These are phyloP conservation scores for Eubasilissa regina DNA, from an alignment of 1,140 invertebrate genomes.

Conservation along the genomic window DNA sequence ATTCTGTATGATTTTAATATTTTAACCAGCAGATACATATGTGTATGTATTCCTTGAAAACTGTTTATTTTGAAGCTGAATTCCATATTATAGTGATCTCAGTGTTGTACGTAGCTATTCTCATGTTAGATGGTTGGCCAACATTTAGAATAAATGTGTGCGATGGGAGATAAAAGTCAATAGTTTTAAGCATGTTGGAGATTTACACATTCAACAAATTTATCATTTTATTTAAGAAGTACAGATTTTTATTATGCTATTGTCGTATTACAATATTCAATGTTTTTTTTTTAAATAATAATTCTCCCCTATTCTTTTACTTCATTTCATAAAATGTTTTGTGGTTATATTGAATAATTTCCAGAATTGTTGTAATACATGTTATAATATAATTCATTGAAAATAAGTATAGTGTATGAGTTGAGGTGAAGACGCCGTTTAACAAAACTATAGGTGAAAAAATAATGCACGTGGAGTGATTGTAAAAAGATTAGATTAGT, in stretches of 20 bases:
- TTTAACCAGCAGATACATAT: too few relatives aligned
- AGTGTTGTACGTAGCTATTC: constrained; percentile 53
- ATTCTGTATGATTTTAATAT: background rate
- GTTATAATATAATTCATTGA: background rate
- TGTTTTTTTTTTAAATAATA: background rate
- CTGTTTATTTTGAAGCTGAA: constrained; percentile 41
- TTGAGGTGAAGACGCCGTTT: too few relatives aligned
- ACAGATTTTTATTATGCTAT: background rate
- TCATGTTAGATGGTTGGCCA: constrained; percentile 33
- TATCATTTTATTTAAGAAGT: constrained; percentile 19
- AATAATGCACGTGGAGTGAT: too few relatives aligned
- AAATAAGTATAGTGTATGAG: too few relatives aligned
- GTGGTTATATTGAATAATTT: constrained; percentile 9
- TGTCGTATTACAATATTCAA: constrained; percentile 4
- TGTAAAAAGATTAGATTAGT: too few relatives aligned
- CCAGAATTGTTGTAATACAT: background rate
- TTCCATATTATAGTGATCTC: constrained; percentile 59
- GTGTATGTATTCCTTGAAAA: background rate
- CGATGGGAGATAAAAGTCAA: constrained; percentile 22
- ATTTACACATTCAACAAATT: background rate
- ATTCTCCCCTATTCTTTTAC: background rate
- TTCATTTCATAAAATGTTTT: constrained; percentile 1
- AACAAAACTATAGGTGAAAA: too few relatives aligned
- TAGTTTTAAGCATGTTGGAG: constrained; percentile 33
- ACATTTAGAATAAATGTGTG: constrained; percentile 29